These are phyloP conservation scores for Gonocerus acuteangulatus DNA, from an alignment of 2,888 invertebrate genomes.

Conservation along the genomic window DNA sequence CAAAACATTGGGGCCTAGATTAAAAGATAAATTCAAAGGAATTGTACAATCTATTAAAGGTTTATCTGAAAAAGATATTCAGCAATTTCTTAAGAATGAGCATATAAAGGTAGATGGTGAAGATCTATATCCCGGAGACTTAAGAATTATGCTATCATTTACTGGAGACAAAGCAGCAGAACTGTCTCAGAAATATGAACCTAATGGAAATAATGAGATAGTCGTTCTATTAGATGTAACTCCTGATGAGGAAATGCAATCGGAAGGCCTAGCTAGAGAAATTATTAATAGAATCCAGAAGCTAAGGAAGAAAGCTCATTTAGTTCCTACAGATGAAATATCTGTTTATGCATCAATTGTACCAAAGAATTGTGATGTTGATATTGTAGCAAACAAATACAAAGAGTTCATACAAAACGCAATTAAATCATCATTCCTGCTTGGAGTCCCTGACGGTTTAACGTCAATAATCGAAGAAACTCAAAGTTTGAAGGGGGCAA, in stretches of 20 bases:
- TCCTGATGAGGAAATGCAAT: constrained; percentile 80
- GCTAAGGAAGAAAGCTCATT: constrained; percentile 84
- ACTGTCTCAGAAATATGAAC: constrained; percentile 64
- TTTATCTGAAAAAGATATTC: constrained; percentile 69
- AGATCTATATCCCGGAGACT: constrained; percentile 66
- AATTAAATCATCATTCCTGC: constrained; percentile 68
- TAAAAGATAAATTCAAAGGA: constrained; percentile 84
- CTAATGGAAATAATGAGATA: constrained; percentile 45
- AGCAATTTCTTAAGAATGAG: constrained; percentile 62
- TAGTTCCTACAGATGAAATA: constrained; percentile 86
- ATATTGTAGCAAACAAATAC: constrained; percentile 61
- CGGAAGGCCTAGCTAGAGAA: constrained; percentile 93
- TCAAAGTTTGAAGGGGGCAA: constrained; percentile 30
- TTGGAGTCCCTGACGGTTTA: constrained; percentile 47
- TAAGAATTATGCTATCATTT: constrained; percentile 73
- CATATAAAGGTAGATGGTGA: constrained; percentile 68
- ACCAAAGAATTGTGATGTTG: constrained; percentile 52
- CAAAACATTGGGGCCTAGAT: constrained; percentile 75
- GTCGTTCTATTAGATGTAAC: constrained; percentile 82
- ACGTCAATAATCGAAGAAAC: constrained; percentile 61
- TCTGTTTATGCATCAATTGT: constrained; percentile 65
- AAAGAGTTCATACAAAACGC: constrained; percentile 70
- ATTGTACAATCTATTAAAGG: constrained; percentile 74
- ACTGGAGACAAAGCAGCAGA: constrained; percentile 53
- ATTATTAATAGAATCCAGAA: constrained; percentile 94